Conservation (phyloP, 2,888 invertebrate species). For the Drosophila paracracens region DNA sequence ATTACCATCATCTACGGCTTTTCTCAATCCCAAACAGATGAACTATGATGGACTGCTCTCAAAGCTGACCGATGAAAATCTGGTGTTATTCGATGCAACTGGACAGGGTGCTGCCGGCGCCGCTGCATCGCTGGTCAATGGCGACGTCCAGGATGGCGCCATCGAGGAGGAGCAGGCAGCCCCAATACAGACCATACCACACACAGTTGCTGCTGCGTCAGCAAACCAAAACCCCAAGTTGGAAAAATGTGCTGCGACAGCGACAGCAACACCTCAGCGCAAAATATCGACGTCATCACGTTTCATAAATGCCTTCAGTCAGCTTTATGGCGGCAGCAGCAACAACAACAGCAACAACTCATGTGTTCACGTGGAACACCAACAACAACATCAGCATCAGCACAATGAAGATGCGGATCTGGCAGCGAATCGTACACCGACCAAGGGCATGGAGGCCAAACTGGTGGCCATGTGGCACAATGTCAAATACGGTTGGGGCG, state of each 20-base stretch:
- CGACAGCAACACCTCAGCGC: conserved; percentile 83
- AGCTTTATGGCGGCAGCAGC: conserved; percentile 76
- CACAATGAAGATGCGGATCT: conserved; percentile 66
- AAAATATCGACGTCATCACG: conserved; percentile 85
- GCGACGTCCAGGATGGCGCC: conserved; percentile 65
- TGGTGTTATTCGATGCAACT: conserved; percentile 71
- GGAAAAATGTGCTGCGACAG: conserved; percentile 57
- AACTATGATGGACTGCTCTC: conserved; percentile 84
- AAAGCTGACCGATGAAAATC: conserved; percentile 83
- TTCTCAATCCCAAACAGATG: conserved; percentile 76
- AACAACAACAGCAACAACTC: conserved; percentile 10
- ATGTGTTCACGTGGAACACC: conserved; percentile 58
- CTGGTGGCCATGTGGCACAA: conserved; percentile 96
- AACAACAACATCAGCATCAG: conserved; percentile 25
- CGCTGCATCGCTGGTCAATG: conserved; percentile 20
- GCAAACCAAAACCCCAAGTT: conserved; percentile 52
- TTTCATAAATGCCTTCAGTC: conserved; percentile 84
- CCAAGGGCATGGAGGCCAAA: conserved; percentile 91
- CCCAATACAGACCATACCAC: conserved; percentile 75
- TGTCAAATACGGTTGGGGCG: conserved; percentile 94
- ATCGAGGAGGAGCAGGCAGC: conserved; percentile 81
- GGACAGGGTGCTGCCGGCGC: conserved; percentile 18
- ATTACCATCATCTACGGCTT: conserved; percentile 27
- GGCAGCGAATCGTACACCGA: conserved; percentile 82
- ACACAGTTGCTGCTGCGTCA: conserved; percentile 38